Evolutionary conservation across 2,113 vertebrate genomes (phyloP), one percentile per base, ranked within the genome.

Genomic region (Turdus rufiventris): DNA sequence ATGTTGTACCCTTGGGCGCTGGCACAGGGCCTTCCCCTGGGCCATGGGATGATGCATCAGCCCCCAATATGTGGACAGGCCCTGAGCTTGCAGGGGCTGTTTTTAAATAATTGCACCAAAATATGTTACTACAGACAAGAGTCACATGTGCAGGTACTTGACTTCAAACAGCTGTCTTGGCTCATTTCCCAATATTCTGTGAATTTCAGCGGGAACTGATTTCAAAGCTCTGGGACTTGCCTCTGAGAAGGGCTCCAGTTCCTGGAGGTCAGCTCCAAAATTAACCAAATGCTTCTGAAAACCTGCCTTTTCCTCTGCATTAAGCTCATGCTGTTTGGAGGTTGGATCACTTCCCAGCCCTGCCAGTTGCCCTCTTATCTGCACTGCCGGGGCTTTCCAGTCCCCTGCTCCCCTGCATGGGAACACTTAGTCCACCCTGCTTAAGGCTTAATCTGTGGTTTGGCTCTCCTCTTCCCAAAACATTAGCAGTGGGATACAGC

Each of bases 191-290:
- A 62, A 9, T 20, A 67, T 63, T 53, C 72, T n/a, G 42, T 29
- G 23, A 66, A 66, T 83, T 86, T 61, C 77, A 53, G 53, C 8
- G 23, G 48, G 60, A 76, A 48, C 29, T n/a, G 17, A 56, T 77
- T 73, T 63, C 83, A 91, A 77, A 85, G 50, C 50, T 6, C 2
- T 40, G 34, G 63, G 54, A 85, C 51, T 56, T 73, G 54, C 33
- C 40, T 76, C 45, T 63, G 62, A 56, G 40, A 68, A 72, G 10
- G 33, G 50, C 45, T 80, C 24, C 43, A 51, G 5, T n/a, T 83
- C 58, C 58, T 0, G 0, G 33, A 1, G 1, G 17, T 63, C 28
- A 8, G n/a, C 65, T 73, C 68, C 77, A 51, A 91, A 93, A 72
- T 42, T 53, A 58, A 15, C 48, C 6, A 38, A 38, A 45, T 3